Conservation (phyloP, 2,888 invertebrate species). For the Pseudococcus jackbeardsleyi region DNA sequence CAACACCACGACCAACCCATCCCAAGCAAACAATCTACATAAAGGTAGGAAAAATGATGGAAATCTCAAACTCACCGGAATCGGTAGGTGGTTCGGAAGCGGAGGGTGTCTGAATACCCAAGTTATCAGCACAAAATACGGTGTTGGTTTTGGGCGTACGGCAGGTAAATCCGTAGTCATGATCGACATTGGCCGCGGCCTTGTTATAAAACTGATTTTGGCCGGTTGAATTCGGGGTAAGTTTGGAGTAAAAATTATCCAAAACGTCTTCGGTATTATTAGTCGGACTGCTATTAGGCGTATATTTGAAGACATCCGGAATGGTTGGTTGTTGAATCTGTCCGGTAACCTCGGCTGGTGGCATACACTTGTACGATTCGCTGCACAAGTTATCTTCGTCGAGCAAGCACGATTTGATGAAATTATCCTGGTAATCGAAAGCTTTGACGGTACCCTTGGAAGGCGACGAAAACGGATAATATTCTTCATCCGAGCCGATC, state of each 20-base stretch:
- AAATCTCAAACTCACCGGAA: slow-evolving; percentile 56
- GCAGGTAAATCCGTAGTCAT: slow-evolving; percentile 62
- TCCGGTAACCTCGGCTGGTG: slow-evolving; percentile 61
- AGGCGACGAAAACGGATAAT: slow-evolving; percentile 42
- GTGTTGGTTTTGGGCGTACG: slow-evolving; percentile 51
- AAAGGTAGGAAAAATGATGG: neutral
- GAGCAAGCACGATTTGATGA: slow-evolving; percentile 37
- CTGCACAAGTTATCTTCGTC: slow-evolving; percentile 60
- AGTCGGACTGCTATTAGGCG: slow-evolving; percentile 59
- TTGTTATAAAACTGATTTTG: slow-evolving; percentile 55
- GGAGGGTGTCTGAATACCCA: slow-evolving; percentile 88
- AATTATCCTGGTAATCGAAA: slow-evolving; percentile 25
- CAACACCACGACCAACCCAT: neutral
- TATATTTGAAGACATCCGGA: slow-evolving; percentile 60
- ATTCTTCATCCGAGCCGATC: slow-evolving; percentile 62
- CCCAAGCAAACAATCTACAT: neutral
- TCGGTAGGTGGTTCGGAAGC: slow-evolving; percentile 78
- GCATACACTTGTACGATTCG: slow-evolving; percentile 63
- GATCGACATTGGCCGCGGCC: slow-evolving; percentile 59
- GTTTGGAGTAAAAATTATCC: slow-evolving; percentile 41
- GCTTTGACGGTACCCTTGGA: neutral
- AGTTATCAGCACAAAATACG: slow-evolving; percentile 73
- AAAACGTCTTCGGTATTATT: neutral
- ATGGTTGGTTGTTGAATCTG: slow-evolving; percentile 62
- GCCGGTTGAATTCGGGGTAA: neutral